Conservation (phyloP, 2,888 invertebrate genomes). For the Pachymerium ferrugineum region DNA sequence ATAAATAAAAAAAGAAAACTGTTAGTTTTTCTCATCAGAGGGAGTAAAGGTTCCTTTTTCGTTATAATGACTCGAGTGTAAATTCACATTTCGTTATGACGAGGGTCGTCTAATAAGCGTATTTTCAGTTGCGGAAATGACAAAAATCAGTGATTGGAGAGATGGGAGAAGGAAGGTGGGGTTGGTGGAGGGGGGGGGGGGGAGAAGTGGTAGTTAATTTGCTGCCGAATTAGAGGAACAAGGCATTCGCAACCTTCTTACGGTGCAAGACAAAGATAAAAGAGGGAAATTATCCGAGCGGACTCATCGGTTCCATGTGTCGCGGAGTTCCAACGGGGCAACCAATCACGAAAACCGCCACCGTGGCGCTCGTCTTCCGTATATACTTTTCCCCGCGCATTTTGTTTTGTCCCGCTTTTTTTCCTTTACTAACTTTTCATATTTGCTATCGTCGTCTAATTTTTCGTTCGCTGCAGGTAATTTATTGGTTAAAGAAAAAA, state of each 20-base stretch:
- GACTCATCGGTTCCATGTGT: conserved; percentile 22
- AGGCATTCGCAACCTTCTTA: conserved; percentile 17
- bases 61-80: not conserved
- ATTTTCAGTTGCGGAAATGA: conserved; percentile 16
- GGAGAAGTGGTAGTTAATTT: not conserved
- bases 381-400: too few species aligned
- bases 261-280: conserved; percentile 3
- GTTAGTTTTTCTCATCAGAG: not conserved
- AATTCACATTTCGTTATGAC: not conserved
- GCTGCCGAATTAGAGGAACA: conserved; percentile 23
- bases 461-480: not conserved
- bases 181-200: not conserved
- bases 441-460: not conserved
- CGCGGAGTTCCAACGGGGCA: not conserved
- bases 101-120: not conserved
- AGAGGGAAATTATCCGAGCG: conserved; percentile 13
- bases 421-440: not conserved
- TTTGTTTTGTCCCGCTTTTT: not conserved
- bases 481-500: not conserved
- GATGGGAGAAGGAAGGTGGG: not conserved
- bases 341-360: conserved; percentile 21
- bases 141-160: conserved; percentile 1
- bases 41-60: conserved; percentile 16
- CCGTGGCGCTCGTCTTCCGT: not conserved
- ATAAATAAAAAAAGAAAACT: not conserved